Base-by-base conservation (phyloP, 1,140 invertebrate genomes). In the Drosophila nasuta region DNA sequence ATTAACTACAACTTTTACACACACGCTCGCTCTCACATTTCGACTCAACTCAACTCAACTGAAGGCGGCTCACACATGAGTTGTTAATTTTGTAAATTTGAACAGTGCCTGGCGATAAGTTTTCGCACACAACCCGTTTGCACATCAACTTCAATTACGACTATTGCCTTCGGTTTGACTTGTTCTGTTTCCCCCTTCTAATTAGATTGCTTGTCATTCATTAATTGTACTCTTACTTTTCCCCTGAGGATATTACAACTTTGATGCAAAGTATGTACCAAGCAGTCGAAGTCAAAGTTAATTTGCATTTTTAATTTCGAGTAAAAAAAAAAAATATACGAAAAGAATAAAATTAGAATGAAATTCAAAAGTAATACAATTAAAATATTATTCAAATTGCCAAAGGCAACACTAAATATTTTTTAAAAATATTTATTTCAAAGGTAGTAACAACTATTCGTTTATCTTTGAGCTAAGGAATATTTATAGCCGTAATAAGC, bases 1-100 rank as follows among this genome's bases (percentile, higher is more conserved):
- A 65, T 65, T 65, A 65, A 17, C 56, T 38, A 62, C 8, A 62
- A 62, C 59, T 48, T 28, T 48, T 6, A 1, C 57, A 60, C 43
- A 62, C 45, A 46, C 30, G 46, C 58, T 46, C 58, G 10, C 33
- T 8, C 52, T 15, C 25, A 56, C 8, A 46, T 46, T 38, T 38
- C 35, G 10, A 38, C 35, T 38, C 35, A 10, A 38, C 35, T 8
- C 35, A 38, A 10, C 35, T 38, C 35, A 38, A 38, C 35, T 38
- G 35, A 10, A 38, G 35, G 6, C 35, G 35, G 35, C 35, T 28
- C 54, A 57, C 54, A 54, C 10, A 35, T 15, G 13, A 35, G 52
- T 30, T 11, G 20, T 59, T 28, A 59, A 45, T 45, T 57, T 57
- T 38, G 54, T 41, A 25, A 57, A 41, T 41, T 57, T 57, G n/a